A percentile compares a stretch with the other conserved stretches of the same genome.
These are phyloP conservation scores for Carcinoscorpius rotundicauda DNA, from an alignment of 1,140 invertebrate species.

Conservation along the genomic window DNA sequence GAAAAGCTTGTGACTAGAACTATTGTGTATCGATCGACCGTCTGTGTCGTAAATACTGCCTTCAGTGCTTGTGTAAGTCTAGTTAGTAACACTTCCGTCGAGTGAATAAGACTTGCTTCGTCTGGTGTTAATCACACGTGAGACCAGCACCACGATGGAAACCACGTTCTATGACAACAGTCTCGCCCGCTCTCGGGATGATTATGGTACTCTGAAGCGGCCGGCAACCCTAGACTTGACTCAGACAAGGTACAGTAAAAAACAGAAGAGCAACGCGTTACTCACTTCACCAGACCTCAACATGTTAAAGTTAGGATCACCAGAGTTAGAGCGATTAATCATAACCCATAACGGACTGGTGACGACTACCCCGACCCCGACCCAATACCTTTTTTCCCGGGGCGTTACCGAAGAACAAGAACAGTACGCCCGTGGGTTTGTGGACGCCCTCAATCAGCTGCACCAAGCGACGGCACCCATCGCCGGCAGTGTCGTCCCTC, in stretches of 20 bases:
- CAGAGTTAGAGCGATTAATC: slow-evolving; percentile 76
- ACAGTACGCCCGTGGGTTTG: slow-evolving; percentile 78
- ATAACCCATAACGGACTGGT: slow-evolving; percentile 51
- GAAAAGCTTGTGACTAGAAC: too few relatives aligned
- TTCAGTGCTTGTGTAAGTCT: too few relatives aligned
- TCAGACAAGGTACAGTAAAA: slow-evolving; percentile 29
- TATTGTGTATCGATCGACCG: too few relatives aligned
- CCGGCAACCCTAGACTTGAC: slow-evolving; percentile 69
- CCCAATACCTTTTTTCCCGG: slow-evolving; percentile 54
- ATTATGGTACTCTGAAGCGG: slow-evolving; percentile 40
- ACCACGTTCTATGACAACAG: slow-evolving; percentile 47
- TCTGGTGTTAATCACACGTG: too few relatives aligned
- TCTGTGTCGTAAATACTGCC: too few relatives aligned
- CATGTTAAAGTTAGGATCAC: slow-evolving; percentile 68
- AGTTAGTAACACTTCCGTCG: too few relatives aligned
- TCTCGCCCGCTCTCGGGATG: slow-evolving; percentile 20
- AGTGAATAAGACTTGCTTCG: too few relatives aligned
- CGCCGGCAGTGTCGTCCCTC: slow-evolving; percentile 1
- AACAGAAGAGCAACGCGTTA: slow-evolving; percentile 39
- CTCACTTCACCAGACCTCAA: slow-evolving; percentile 71
- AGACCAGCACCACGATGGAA: slow-evolving; percentile 39
- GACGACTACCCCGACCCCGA: slow-evolving; percentile 56
- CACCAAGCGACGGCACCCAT: slow-evolving; percentile 36
- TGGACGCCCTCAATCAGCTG: slow-evolving; percentile 77
- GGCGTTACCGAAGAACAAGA: slow-evolving; percentile 80